phyloP scores from a whole-genome alignment of 2,113 vertebrate species.

The Mugil cephalus region DNA sequence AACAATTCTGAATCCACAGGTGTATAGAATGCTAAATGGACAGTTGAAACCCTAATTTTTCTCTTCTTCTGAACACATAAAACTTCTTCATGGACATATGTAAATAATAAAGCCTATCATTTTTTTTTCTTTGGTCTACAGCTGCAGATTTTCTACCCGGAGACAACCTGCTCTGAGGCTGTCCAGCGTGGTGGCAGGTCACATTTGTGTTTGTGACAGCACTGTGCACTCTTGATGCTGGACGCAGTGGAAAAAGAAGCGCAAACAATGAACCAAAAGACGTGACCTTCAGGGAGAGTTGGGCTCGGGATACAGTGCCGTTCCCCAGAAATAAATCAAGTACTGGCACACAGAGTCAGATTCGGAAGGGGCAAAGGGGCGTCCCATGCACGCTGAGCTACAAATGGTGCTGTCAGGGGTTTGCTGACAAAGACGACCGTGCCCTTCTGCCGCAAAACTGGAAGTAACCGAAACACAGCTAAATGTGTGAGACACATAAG shows the following conservation, averaged over 20 bases:
- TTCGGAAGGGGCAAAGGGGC: slow-evolving; percentile 46
- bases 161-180: slow-evolving; percentile 43
- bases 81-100: too few species aligned
- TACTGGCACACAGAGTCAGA: slow-evolving; percentile 30
- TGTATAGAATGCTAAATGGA: slow-evolving; percentile 1
- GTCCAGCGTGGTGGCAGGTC: slow-evolving; percentile 10
- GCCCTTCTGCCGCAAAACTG: slow-evolving; percentile 47
- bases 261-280: slow-evolving; percentile 54
- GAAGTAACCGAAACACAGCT: slow-evolving; percentile 32
- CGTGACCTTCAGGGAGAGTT: slow-evolving; percentile 61
- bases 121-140: slow-evolving; percentile 25
- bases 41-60: neutral
- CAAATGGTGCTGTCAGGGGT: slow-evolving; percentile 65
- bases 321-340: slow-evolving; percentile 14
- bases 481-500: slow-evolving; percentile 12
- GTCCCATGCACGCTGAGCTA: slow-evolving; percentile 65
- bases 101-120: slow-evolving; percentile 14
- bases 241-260: slow-evolving; percentile 39
- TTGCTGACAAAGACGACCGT: slow-evolving; percentile 59
- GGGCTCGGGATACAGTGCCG: neutral
- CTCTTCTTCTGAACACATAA: neutral
- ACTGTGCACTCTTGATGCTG: slow-evolving; percentile 2
- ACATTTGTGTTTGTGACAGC: slow-evolving; percentile 63
- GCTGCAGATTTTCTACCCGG: slow-evolving; percentile 44
- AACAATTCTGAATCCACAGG: neutral